Conservation (phyloP, 2,888 invertebrate species). For the Caenorhabditis auriculariae region DNA sequence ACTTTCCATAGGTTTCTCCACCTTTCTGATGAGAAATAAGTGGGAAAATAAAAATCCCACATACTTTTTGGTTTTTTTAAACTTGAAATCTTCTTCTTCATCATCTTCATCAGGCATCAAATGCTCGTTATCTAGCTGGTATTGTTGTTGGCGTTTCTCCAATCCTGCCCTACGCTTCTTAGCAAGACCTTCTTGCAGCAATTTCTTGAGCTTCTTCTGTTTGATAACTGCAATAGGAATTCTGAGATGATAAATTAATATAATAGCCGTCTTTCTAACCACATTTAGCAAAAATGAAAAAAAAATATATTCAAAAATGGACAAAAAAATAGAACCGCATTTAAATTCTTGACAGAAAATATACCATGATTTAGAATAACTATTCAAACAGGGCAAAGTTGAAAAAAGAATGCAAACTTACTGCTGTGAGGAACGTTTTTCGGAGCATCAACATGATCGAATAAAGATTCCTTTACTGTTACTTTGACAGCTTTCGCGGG, state of each 20-base stretch:
- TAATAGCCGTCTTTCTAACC: too few species aligned
- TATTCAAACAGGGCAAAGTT: too few species aligned
- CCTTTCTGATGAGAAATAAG: too few species aligned
- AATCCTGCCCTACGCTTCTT: constrained; percentile 15
- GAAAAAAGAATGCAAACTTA: constrained; percentile 13
- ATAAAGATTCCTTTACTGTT: constrained; percentile 1
- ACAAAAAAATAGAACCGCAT: too few species aligned
- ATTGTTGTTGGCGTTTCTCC: constrained; percentile 24
- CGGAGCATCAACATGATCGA: constrained; percentile 5
- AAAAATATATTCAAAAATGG: too few species aligned
- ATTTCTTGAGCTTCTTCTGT: constrained; percentile 9
- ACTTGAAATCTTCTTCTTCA: constrained; percentile 20
- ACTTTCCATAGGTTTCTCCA: background rate
- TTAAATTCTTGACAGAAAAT: constrained; percentile 12
- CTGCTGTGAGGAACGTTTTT: constrained; percentile 19
- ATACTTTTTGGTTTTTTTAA: too few species aligned
- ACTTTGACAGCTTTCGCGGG: constrained; percentile 2
- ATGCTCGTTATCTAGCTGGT: constrained; percentile 31
- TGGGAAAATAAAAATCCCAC: too few species aligned
- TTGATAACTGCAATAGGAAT: too few species aligned
- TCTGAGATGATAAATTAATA: too few species aligned
- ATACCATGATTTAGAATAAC: background rate
- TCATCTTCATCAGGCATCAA: constrained; percentile 13
- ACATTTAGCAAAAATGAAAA: too few species aligned
- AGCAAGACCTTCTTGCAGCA: constrained; percentile 16